Conservation (phyloP, 2,113 vertebrate genomes). For the Ramphastos sulfuratus region DNA sequence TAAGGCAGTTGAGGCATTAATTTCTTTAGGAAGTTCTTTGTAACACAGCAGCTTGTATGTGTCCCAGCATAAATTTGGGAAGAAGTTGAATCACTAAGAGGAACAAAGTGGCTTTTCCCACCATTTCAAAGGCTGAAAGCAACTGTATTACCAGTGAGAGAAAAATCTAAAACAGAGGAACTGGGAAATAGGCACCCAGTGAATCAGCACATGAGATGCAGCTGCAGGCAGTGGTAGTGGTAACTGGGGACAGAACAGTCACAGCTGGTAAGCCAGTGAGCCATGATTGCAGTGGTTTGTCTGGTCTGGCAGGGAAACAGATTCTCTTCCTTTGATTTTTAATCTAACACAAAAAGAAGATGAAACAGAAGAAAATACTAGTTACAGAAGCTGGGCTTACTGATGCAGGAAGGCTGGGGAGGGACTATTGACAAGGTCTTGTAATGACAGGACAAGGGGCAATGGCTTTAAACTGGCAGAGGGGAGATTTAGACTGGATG, state of each 20-base stretch:
- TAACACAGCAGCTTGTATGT: not conserved
- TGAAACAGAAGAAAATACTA: not conserved
- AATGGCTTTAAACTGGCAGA: no score
- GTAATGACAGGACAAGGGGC: no score
- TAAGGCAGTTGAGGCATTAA: not conserved
- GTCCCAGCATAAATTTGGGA: not conserved
- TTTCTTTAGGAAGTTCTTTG: not conserved
- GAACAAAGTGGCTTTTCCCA: not conserved
- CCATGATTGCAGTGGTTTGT: not conserved
- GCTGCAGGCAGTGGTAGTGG: not conserved
- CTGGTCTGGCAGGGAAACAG: not conserved
- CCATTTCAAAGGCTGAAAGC: not conserved
- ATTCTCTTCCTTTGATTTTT: not conserved
- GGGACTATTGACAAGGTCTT: no score
- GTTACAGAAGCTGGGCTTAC: not conserved
- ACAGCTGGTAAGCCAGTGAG: not conserved
- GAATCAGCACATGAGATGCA: constrained; percentile 1
- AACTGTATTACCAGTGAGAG: not conserved
- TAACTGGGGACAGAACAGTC: not conserved
- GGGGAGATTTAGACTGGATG: no score
- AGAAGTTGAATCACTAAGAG: not conserved
- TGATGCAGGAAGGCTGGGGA: not conserved
- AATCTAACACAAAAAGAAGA: not conserved
- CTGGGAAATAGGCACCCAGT: not conserved
- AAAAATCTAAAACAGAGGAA: not conserved